phyloP scores from a whole-genome alignment of 2,888 invertebrate species.

The Ceraclea dissimilis region DNA sequence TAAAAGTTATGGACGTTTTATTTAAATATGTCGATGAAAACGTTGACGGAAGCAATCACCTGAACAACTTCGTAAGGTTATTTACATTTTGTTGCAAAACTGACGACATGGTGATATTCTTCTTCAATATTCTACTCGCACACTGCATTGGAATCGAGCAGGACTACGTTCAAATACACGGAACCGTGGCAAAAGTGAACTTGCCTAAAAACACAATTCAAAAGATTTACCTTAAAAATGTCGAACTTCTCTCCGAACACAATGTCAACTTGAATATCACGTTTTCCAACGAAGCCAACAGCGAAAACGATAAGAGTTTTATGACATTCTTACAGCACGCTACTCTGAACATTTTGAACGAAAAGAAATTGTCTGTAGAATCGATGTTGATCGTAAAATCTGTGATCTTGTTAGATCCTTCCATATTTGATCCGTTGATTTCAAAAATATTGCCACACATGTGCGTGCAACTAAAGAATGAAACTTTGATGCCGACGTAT shows the following conservation, averaged over 20 bases:
- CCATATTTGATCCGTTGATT: slow-evolving; percentile 39
- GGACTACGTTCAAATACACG: slow-evolving; percentile 36
- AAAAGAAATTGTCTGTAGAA: slow-evolving; percentile 37
- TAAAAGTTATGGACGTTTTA: slow-evolving; percentile 41
- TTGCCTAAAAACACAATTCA: slow-evolving; percentile 30
- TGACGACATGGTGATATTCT: slow-evolving; percentile 40
- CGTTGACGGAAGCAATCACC: slow-evolving; percentile 31
- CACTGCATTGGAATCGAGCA: slow-evolving; percentile 38
- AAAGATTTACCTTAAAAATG: slow-evolving; percentile 30
- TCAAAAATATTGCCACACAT: slow-evolving; percentile 37
- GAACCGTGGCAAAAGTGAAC: slow-evolving; percentile 33
- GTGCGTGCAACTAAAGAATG: slow-evolving; percentile 31
- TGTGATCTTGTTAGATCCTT: slow-evolving; percentile 40
- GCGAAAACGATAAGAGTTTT: slow-evolving; percentile 41
- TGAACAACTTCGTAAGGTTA: slow-evolving; percentile 37
- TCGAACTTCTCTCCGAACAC: slow-evolving; percentile 34
- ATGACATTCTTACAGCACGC: slow-evolving; percentile 37
- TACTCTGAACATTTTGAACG: slow-evolving; percentile 39
- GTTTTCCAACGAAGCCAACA: slow-evolving; percentile 38
- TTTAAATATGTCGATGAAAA: slow-evolving; percentile 36
- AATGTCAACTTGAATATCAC: slow-evolving; percentile 40
- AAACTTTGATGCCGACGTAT: slow-evolving; percentile 27
- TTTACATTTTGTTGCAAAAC: slow-evolving; percentile 38
- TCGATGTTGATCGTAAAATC: slow-evolving; percentile 38
- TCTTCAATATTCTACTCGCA: slow-evolving; percentile 39